Conservation (phyloP, 1,140 invertebrate species). For the Drosophila orena region DNA sequence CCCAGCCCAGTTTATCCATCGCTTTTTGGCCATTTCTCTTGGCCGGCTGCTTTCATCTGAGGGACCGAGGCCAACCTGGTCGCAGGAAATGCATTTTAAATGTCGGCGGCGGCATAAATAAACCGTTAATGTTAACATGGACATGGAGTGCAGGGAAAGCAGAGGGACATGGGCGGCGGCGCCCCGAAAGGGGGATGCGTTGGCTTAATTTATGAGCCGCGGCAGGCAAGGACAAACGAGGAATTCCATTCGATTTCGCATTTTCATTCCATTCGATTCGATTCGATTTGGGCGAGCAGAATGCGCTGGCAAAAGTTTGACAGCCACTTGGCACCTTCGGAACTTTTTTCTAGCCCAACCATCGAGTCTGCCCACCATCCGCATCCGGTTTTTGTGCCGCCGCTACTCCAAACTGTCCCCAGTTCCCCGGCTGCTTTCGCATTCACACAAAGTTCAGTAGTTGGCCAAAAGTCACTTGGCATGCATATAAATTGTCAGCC, state of each 20-base stretch:
- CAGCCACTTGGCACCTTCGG: slow-evolving; percentile 79
- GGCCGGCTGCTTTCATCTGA: slow-evolving; percentile 19
- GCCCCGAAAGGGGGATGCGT: background rate
- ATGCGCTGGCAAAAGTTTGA: slow-evolving; percentile 70
- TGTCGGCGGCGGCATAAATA: slow-evolving; percentile 74
- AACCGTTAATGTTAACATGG: slow-evolving; percentile 74
- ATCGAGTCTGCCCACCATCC: slow-evolving; percentile 4
- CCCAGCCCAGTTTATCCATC: slow-evolving; percentile 13
- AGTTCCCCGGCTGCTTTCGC: slow-evolving; percentile 34
- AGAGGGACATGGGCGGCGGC: background rate
- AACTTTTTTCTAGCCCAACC: slow-evolving; percentile 51
- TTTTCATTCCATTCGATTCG: slow-evolving; percentile 63
- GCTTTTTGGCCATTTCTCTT: slow-evolving; percentile 40
- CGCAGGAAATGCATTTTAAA: slow-evolving; percentile 78
- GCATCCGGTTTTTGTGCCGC: slow-evolving; percentile 7
- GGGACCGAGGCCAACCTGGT: slow-evolving; percentile 25
- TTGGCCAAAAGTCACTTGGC: slow-evolving; percentile 82
- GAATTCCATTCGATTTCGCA: slow-evolving; percentile 58
- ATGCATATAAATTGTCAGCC: slow-evolving; percentile 82
- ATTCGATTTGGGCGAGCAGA: slow-evolving; percentile 62
- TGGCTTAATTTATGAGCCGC: slow-evolving; percentile 73
- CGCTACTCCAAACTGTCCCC: slow-evolving; percentile 30
- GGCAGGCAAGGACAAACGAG: slow-evolving; percentile 53
- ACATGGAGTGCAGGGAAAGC: slow-evolving; percentile 24
- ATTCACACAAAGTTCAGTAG: slow-evolving; percentile 73